These are phyloP conservation scores for Stichopus horrens DNA, from an alignment of 53 echinoderm and acorn worm genomes.

Conservation along the genomic window DNA sequence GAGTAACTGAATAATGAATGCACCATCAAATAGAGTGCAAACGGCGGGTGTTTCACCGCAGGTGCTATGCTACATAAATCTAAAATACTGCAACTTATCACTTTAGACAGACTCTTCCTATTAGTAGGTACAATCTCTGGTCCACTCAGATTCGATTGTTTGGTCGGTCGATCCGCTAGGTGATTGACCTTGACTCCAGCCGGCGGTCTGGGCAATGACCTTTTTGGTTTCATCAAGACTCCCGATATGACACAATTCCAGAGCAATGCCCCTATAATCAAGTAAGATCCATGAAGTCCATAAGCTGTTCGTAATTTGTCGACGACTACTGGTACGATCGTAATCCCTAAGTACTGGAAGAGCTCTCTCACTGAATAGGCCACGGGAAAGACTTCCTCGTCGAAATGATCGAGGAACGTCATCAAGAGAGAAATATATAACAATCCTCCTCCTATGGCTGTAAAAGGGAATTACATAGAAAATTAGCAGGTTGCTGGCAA, in stretches of 20 bases:
- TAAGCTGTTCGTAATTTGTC: neutral
- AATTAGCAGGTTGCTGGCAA: no score
- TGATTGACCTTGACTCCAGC: no score
- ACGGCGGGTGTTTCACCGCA: neutral
- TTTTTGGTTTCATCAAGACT: neutral
- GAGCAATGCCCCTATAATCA: neutral
- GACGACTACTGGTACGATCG: neutral
- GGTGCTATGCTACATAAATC: neutral
- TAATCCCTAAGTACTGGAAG: neutral
- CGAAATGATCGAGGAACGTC: neutral
- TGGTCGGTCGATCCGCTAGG: no score
- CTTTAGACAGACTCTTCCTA: no score
- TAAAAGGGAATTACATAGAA: neutral
- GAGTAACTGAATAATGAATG: neutral
- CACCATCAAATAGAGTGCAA: neutral
- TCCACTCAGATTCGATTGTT: no score
- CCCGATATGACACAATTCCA: slow-evolving; percentile 1
- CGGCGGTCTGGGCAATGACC: neutral
- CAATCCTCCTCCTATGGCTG: slow-evolving; percentile 1
- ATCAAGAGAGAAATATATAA: neutral
- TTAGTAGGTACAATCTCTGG: no score
- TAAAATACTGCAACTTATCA: no score
- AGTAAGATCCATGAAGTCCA: neutral
- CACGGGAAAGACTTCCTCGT: neutral
- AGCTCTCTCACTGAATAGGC: neutral